phyloP scores from a whole-genome alignment of 2,113 vertebrate species.

The Mandrillus leucophaeus region DNA sequence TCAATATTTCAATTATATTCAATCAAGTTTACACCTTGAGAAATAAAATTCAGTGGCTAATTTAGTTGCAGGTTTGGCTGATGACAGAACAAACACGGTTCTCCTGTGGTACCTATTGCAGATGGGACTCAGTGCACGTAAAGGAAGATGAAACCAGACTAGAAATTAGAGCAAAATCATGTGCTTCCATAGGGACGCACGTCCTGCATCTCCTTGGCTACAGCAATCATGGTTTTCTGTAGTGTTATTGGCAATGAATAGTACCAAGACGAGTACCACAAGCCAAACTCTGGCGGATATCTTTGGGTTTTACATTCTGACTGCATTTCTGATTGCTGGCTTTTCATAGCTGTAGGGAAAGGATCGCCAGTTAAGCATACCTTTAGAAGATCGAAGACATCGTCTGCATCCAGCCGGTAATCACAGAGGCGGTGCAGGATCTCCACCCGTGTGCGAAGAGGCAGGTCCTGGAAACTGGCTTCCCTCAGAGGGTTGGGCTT shows the following conservation, averaged over 20 bases:
- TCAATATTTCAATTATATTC: background rate
- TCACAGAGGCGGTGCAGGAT: constrained; percentile 97
- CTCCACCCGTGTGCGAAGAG: constrained; percentile 92
- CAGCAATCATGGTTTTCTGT: background rate
- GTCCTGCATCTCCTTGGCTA: background rate
- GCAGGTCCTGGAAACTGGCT: constrained; percentile 90
- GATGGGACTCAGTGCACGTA: background rate
- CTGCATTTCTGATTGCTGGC: background rate
- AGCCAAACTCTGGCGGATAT: background rate
- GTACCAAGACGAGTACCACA: background rate
- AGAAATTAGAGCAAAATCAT: background rate
- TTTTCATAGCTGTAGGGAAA: background rate
- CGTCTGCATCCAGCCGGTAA: constrained; percentile 96
- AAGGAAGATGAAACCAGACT: background rate
- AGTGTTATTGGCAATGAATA: background rate
- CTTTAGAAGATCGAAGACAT: constrained; percentile 98
- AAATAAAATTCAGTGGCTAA: background rate
- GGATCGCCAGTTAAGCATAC: constrained; percentile 78
- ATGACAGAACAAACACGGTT: background rate
- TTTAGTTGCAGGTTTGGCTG: background rate
- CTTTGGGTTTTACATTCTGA: background rate
- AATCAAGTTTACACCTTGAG: background rate
- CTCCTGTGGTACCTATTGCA: background rate
- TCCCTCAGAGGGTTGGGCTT: constrained; percentile 95
- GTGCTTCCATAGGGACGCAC: accelerated